Base-by-base conservation (phyloP, 2,113 vertebrate genomes). In the Mohoua ochrocephala region DNA sequence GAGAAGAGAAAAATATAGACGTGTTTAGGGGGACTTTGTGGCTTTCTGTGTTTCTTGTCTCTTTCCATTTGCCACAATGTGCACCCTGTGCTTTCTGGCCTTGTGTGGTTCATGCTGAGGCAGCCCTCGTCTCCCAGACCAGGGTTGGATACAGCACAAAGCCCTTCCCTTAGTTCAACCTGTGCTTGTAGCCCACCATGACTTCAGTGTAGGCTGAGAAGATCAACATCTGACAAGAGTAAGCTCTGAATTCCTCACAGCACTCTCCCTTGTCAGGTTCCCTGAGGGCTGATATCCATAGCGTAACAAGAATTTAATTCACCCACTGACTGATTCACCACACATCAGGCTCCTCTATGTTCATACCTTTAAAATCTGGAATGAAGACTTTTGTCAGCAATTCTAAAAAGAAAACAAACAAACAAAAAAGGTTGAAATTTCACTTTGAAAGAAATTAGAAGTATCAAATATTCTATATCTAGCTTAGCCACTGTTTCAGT, bases 381-480 rank as follows among this genome's bases (percentile, higher is more conserved):
- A 68, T 47, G 52, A 82, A 91, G 15, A 31, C 4, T 18, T 74
- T 67, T 60, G 11, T 28, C 26, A 76, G 15, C 1, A 0, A 44
- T 68, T 65, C 13, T 67, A 50, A 56, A 61, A n/a, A 10, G 1
- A 20, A 50, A 27, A 44, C 21, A 10, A 63, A 37, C 10, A 22
- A 33, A 28, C 17, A 47, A 49, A 33, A 56, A 70, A 13, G 1
- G 5, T 42, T 54, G 7, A 23, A 67, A 65, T 21, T 79, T 65
- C 10, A 11, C 15, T 81, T 70, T 69, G 79, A 96, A 79, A 93
- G n/a, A 92, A 89, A 77, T 27, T 67, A 91, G n/a, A 80, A 95
- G 2, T 15, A 79, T 49, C 57, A 50, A 42, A 24, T 6, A 33
- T 60, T 61, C 27, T 37, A 24, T 16, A 45, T 44, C 6, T 33